Base-by-base conservation (phyloP, 1,140 invertebrate species). In the Triops cancriformis region DNA sequence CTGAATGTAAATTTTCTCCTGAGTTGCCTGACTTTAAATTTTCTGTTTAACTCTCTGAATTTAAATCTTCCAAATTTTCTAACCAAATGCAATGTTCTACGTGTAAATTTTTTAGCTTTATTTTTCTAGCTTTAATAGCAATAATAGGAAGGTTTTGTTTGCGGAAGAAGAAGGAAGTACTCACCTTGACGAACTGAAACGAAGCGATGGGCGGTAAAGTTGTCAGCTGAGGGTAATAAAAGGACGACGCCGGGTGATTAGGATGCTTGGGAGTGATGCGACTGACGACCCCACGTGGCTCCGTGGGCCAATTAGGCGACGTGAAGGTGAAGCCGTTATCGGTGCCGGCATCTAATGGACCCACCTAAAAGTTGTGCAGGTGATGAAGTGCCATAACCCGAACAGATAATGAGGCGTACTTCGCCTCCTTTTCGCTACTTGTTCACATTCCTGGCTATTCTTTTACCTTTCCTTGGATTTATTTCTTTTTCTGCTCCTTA, bases 261-360 rank as follows among this genome's bases (percentile, higher is more conserved):
- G 95, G 95, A 86, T 92, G 93, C 78, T 90, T 90, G 41, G 94
- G 92, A 27, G 95, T 97, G 84, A 98, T 96, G 81, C 91, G 89
- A 84, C 94, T 93, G 74, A 97, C 93, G 80, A 92, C 91, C 80
- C 94, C 93, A 84, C 93, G 92, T 0, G 96, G 96, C 77, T 92
- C 90, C 1, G 95, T 96, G 64, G 92, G 91, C 90, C 94, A 95
- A 85, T 98, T 97, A 41, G 94, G 93, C 37, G 96, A 95, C 79
- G 96, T 98, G 84, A 98, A 99, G 75, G 96, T 96, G 84, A 96
- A 93, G 0, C 97, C 97, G 85, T 96, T 96, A 87, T 98, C 96
- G 37, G 95, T 98, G 72, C 97, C 97, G 27, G 96, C 97, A 86
- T 99, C 97, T 82, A 97, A 88, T 26, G 97, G 97, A 85, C 94